phyloP scores from a whole-genome alignment of 2,888 invertebrate genomes.

The Polylopha cassiicola region DNA sequence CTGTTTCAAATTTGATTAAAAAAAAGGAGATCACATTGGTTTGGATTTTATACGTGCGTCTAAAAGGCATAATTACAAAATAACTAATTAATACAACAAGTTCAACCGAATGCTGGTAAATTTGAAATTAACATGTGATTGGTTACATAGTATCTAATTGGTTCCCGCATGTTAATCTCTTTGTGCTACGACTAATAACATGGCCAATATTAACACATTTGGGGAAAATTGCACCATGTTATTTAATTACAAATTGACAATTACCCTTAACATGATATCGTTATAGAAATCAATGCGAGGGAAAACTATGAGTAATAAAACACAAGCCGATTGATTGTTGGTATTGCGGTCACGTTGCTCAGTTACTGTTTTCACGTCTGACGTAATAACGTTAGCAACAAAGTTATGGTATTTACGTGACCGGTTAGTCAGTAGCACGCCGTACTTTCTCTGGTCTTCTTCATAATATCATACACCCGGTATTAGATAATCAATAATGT shows the following conservation, averaged over 20 bases:
- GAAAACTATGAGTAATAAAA: constrained; percentile 56
- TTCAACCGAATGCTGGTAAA: no score
- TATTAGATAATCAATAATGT: constrained; percentile 23
- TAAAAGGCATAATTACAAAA: no score
- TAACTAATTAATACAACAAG: no score
- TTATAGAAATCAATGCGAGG: constrained; percentile 45
- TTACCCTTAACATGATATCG: constrained; percentile 22
- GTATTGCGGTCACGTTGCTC: constrained; percentile 73
- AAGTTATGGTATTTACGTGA: constrained; percentile 72
- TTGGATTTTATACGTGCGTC: no score
- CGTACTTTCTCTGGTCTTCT: constrained; percentile 36
- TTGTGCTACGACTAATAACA: no score
- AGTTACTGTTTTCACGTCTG: constrained; percentile 75
- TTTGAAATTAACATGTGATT: no score
- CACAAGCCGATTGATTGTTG: constrained; percentile 71
- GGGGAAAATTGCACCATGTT: constrained; percentile 12
- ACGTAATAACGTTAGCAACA: constrained; percentile 73
- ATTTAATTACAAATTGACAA: constrained; percentile 22
- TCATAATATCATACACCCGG: constrained; percentile 32
- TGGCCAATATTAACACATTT: no score
- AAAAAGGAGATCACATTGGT: no score
- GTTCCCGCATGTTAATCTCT: no score
- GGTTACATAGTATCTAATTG: no score
- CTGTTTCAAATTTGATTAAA: no score
- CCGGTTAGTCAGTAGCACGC: constrained; percentile 49